Evolutionary conservation across 1,140 invertebrate species (phyloP).

Genomic region (Papilio xuthus): DNA sequence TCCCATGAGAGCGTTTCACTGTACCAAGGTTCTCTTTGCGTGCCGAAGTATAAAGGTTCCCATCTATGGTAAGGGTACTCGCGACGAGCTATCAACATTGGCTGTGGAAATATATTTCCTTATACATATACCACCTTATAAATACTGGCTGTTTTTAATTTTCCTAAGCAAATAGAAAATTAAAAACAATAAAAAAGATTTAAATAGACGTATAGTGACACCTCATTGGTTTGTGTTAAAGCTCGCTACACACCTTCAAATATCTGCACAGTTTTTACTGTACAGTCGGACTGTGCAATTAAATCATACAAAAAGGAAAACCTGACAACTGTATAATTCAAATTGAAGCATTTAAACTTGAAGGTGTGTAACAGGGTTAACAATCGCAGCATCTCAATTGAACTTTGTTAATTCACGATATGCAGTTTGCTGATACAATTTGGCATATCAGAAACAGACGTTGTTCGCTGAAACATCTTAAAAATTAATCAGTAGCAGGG

Average conservation of each 20-base stretch:
- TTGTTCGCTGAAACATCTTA: neutral
- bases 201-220: too few species aligned
- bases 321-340: too few species aligned
- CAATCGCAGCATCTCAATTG: too few species aligned
- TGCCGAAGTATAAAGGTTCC: constrained; percentile 93
- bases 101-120: constrained; percentile 72
- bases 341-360: too few species aligned
- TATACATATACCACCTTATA: neutral
- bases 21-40: constrained; percentile 89
- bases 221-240: too few species aligned
- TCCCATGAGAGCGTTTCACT: constrained; percentile 92
- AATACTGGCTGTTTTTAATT: neutral
- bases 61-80: constrained; percentile 89
- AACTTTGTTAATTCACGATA: neutral
- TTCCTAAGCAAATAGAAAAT: neutral
- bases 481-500: neutral
- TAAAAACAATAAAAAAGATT: too few species aligned
- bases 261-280: too few species aligned
- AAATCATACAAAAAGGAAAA: too few species aligned
- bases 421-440: neutral
- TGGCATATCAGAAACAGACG: neutral
- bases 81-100: constrained; percentile 85
- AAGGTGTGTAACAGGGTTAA: too few species aligned
- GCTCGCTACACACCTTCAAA: too few species aligned
- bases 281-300: too few species aligned